Evolutionary conservation across 35 echinoderm and acorn worm genomes (phyloP).

Genomic region (Apostichopus californicus): DNA sequence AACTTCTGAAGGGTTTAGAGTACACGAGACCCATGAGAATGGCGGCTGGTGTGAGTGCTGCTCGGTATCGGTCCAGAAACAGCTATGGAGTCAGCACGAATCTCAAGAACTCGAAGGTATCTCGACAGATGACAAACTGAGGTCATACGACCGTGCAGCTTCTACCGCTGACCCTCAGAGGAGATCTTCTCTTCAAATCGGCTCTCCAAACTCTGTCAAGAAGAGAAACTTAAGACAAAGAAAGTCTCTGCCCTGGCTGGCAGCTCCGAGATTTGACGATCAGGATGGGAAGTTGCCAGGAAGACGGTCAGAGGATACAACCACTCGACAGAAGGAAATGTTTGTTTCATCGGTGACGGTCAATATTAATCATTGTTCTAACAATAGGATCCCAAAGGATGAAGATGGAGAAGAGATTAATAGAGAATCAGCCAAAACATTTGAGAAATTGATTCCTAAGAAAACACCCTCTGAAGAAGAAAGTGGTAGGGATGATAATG

Average conservation of each 20-base stretch:
- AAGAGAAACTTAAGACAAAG: slow-evolving; percentile 9
- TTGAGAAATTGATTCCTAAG: background rate
- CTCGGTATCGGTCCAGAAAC: slow-evolving; percentile 26
- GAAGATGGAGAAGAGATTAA: background rate
- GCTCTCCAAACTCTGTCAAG: background rate
- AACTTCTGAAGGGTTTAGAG: background rate
- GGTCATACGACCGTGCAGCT: background rate
- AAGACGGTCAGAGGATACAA: background rate
- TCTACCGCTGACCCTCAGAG: background rate
- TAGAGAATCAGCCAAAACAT: background rate
- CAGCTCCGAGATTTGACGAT: slow-evolving; percentile 8
- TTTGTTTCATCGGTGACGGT: background rate
- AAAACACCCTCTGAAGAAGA: background rate
- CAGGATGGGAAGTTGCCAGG: background rate
- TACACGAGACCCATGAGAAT: background rate
- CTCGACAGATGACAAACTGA: background rate
- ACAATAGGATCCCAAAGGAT: background rate
- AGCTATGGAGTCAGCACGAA: background rate
- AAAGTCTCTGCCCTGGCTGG: slow-evolving; percentile 16
- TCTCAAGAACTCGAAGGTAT: background rate
- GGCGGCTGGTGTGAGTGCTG: slow-evolving; percentile 8
- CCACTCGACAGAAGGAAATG: background rate
- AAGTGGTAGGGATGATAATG: background rate
- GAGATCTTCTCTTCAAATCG: background rate
- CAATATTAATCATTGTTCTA: background rate